Conservation (phyloP, 2,113 vertebrate species). For the Amblyopsis rosae region DNA sequence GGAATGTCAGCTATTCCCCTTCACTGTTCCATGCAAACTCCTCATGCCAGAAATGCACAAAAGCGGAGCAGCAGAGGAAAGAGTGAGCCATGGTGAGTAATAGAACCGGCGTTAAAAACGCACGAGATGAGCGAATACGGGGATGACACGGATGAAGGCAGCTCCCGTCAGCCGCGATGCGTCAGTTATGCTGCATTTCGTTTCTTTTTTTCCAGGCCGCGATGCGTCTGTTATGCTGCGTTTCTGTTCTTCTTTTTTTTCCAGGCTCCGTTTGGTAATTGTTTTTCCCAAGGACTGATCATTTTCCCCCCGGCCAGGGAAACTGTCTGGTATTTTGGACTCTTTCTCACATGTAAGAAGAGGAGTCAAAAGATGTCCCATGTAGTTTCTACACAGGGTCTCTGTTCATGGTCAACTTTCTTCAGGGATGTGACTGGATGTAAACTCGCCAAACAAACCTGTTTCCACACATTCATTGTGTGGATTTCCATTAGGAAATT, state of each 20-base stretch:
- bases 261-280: slow-evolving; percentile 8
- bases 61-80: slow-evolving; percentile 19
- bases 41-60: slow-evolving; percentile 32
- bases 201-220: slow-evolving; percentile 47
- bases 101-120: slow-evolving; percentile 37
- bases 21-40: slow-evolving; percentile 30
- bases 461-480: background rate
- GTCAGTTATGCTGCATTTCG: slow-evolving; percentile 11
- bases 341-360: slow-evolving; percentile 16
- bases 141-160: slow-evolving; percentile 16
- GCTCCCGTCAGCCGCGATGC: slow-evolving; percentile 22
- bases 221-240: slow-evolving; percentile 22
- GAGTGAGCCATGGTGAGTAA: slow-evolving; percentile 34
- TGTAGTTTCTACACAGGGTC: background rate
- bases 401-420: slow-evolving; percentile 1
- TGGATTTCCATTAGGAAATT: no score
- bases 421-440: background rate
- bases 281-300: slow-evolving; percentile 30
- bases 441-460: background rate
- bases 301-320: slow-evolving; percentile 28
- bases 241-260: no score
- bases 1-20: slow-evolving; percentile 61
- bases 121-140: slow-evolving; percentile 32
- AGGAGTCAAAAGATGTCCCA: background rate
- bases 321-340: slow-evolving; percentile 24